Percentiles rank a stretch among this genome's conserved stretches.
Conservation (phyloP, 2,888 invertebrate species). For the Epinotia brunnichana region DNA sequence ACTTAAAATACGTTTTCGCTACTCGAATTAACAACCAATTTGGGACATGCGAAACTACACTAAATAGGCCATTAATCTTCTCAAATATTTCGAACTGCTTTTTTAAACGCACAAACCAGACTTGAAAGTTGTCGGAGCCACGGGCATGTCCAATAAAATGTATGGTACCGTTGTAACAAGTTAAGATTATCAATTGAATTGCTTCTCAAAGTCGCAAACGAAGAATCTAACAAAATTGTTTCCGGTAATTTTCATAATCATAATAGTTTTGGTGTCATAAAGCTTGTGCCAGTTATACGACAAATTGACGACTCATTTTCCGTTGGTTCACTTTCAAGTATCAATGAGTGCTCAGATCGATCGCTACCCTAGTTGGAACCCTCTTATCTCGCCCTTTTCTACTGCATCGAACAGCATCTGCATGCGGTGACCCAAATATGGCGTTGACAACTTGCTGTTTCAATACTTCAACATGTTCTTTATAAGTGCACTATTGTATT, state of each 20-base stretch:
- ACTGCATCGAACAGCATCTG: slow-evolving; percentile 65
- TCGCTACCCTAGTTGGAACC: slow-evolving; percentile 55
- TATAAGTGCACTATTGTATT: neutral
- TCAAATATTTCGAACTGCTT: neutral
- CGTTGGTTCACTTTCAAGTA: slow-evolving; percentile 42
- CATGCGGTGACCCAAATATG: slow-evolving; percentile 73
- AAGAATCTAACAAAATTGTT: neutral
- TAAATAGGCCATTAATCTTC: slow-evolving; percentile 10
- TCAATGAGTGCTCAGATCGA: slow-evolving; percentile 48
- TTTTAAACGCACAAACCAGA: slow-evolving; percentile 3
- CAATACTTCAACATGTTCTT: slow-evolving; percentile 49
- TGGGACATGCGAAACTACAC: neutral
- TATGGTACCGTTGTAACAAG: slow-evolving; percentile 7
- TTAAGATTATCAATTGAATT: slow-evolving; percentile 5
- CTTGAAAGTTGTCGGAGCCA: neutral
- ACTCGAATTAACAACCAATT: slow-evolving; percentile 1
- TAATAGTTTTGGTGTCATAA: neutral
- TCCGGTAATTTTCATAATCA: neutral
- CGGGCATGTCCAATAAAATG: slow-evolving; percentile 12
- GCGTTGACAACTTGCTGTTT: slow-evolving; percentile 56
- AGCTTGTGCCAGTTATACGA: neutral
- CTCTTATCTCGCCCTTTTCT: slow-evolving; percentile 69
- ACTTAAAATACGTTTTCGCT: neutral
- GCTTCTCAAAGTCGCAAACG: neutral
- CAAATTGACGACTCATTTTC: slow-evolving; percentile 12